Evolutionary conservation across 2,797 vertebrate genomes (phyloP).

Genomic region (Avahi laniger): DNA sequence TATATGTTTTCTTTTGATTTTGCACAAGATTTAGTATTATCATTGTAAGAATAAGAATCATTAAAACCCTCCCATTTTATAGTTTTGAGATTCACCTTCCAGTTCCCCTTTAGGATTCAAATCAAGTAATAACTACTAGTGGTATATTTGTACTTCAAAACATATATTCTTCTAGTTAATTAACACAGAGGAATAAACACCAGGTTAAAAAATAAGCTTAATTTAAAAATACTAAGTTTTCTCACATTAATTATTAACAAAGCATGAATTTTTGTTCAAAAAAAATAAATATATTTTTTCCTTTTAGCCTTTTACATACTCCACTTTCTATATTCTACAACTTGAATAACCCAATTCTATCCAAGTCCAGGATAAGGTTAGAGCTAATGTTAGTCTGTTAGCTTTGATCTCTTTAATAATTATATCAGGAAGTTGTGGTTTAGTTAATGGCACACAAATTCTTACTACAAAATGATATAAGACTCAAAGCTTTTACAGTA

Average conservation of each 20-base stretch:
- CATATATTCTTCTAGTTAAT: neutral
- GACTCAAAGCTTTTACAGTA: neutral
- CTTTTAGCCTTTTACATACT: neutral
- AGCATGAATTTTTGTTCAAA: neutral
- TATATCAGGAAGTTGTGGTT: neutral
- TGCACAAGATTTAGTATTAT: neutral
- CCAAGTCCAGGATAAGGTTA: neutral
- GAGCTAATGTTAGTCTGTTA: neutral
- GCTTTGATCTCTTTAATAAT: neutral
- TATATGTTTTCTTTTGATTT: neutral
- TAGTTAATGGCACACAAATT: neutral
- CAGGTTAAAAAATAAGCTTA: neutral
- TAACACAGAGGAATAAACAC: neutral
- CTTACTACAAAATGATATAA: neutral
- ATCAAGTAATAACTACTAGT: neutral
- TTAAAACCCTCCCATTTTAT: neutral
- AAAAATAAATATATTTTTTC: neutral
- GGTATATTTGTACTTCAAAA: neutral
- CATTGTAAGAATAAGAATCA: neutral
- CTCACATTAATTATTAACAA: neutral
- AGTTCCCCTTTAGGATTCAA: neutral
- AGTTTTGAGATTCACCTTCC: neutral
- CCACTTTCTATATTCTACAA: neutral
- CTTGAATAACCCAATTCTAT: neutral
- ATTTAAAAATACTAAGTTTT: neutral